Percentiles rank a stretch among this genome's conserved stretches.
These are phyloP conservation scores for Platynereis dumerilii DNA, from an alignment of 2,888 invertebrate genomes.

Conservation along the genomic window DNA sequence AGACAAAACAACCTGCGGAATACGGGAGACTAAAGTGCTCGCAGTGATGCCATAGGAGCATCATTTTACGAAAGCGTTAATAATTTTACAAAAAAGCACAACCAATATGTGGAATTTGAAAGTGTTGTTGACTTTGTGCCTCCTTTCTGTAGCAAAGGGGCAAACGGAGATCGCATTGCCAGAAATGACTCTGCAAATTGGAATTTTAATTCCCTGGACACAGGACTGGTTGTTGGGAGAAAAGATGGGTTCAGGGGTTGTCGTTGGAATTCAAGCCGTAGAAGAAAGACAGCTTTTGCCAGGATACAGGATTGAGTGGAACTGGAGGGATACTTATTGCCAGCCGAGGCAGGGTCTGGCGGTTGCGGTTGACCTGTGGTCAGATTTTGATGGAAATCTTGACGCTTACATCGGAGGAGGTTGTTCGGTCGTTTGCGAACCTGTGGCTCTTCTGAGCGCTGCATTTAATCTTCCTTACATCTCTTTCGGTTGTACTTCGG, in stretches of 20 bases:
- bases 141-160: neutral
- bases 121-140: neutral
- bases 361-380: conserved; percentile 10
- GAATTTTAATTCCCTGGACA: conserved; percentile 13
- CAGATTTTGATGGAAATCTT: conserved; percentile 1
- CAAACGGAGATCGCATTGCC: neutral
- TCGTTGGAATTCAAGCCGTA: conserved; percentile 1
- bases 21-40: too few species aligned
- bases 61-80: too few species aligned
- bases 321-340: conserved; percentile 12
- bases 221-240: conserved; percentile 13
- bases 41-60: too few species aligned
- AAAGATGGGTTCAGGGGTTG: conserved; percentile 8
- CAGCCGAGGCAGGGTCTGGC: conserved; percentile 4
- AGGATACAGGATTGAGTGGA: neutral
- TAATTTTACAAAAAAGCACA: too few species aligned
- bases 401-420: conserved; percentile 11
- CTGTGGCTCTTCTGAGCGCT: conserved; percentile 1
- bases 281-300: conserved; percentile 5
- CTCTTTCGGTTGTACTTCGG: conserved; percentile 8
- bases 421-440: conserved; percentile 11
- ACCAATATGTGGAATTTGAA: too few species aligned
- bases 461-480: conserved; percentile 1
- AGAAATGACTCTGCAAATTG: conserved; percentile 9
- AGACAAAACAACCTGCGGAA: too few species aligned